phyloP scores from a whole-genome alignment of 2,797 vertebrate species.

The Gobio occitaniae region DNA sequence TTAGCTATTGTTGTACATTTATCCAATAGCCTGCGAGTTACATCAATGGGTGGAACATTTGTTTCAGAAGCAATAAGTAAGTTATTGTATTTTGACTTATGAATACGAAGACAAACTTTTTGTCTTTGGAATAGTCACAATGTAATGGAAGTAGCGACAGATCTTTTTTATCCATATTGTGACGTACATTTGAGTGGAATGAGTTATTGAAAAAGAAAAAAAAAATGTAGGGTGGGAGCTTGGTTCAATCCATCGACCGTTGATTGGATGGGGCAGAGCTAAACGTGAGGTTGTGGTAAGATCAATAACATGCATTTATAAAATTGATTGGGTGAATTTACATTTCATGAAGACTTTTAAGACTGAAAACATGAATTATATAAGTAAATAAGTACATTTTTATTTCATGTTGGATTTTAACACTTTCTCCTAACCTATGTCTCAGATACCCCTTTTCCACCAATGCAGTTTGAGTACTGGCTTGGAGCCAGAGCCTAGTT shows the following conservation, averaged over 20 bases:
- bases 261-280: not conserved
- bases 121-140: not conserved
- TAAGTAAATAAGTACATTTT: not conserved
- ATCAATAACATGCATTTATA: not conserved
- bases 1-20: not conserved
- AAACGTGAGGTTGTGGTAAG: not conserved
- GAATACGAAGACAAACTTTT: not conserved
- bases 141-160: not conserved
- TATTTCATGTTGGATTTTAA: not conserved
- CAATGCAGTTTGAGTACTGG: too few species aligned
- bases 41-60: not conserved
- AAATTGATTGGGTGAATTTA: not conserved
- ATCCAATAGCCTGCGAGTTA: too few species aligned
- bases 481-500: too few species aligned
- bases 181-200: not conserved
- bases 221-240: not conserved
- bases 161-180: not conserved
- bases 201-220: not conserved
- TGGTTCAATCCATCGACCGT: not conserved
- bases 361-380: not conserved
- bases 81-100: not conserved
- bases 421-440: not conserved
- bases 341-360: not conserved
- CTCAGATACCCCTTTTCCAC: not conserved
- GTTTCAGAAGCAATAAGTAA: not conserved